phyloP scores from a whole-genome alignment of 2,113 vertebrate genomes.

The Herpetotheres cachinnans region DNA sequence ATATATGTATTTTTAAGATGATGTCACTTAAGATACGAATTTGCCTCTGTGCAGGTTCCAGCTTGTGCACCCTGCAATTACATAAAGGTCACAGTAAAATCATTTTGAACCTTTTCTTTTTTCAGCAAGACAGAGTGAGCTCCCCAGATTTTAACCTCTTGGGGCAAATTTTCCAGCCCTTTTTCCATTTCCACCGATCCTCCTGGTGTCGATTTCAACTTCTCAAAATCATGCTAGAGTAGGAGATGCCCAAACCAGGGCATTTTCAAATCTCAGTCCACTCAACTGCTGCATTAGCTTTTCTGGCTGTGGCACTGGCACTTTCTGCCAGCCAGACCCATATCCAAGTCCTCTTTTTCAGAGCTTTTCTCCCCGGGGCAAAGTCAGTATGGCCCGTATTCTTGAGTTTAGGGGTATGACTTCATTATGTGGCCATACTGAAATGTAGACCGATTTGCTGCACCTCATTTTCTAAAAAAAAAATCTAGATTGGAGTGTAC shows the following conservation, averaged over 20 bases:
- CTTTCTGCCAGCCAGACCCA: not conserved
- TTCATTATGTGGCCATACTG: not conserved
- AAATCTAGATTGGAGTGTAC: not conserved
- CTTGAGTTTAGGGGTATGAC: not conserved
- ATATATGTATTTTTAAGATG: not conserved
- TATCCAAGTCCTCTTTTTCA: not conserved
- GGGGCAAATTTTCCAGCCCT: not conserved
- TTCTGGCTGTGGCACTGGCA: rapidly evolving
- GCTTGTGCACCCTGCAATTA: not conserved
- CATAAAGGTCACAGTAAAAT: not conserved
- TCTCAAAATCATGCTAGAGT: not conserved
- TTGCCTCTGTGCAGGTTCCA: not conserved
- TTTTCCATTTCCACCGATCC: not conserved
- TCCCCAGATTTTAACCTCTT: not conserved
- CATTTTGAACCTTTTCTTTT: not conserved
- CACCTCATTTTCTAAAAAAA: not conserved
- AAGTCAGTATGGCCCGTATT: not conserved
- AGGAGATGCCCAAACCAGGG: not conserved
- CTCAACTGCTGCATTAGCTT: not conserved
- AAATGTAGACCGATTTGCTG: not conserved
- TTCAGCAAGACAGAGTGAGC: not conserved
- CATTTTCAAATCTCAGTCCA: not conserved
- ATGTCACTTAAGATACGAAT: not conserved
- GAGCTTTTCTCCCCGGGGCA: not conserved
- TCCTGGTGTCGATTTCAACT: not conserved